Evolutionary conservation across 2,888 invertebrate species (phyloP).

Genomic region (Seira sanloemensis): DNA sequence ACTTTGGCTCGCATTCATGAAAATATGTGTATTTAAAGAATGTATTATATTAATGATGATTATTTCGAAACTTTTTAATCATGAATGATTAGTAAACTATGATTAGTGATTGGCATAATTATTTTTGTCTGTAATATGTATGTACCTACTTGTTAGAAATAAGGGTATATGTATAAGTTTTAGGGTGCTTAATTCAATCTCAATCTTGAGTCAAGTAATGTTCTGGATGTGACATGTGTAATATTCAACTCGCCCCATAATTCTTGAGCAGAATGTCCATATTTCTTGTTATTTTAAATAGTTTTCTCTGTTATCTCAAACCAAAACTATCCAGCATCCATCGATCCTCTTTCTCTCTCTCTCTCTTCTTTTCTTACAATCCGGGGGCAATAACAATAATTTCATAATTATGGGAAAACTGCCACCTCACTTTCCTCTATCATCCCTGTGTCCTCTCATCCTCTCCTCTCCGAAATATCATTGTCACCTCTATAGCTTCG

Average conservation of each 20-base stretch:
- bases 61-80: no score
- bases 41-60: no score
- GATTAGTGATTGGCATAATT: no score
- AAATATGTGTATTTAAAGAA: no score
- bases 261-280: not conserved
- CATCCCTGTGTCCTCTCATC: slow-evolving; percentile 24
- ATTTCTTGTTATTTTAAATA: not conserved
- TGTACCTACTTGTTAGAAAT: no score
- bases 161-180: no score
- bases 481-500: slow-evolving; percentile 20
- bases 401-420: slow-evolving; percentile 47
- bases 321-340: not conserved
- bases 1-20: no score
- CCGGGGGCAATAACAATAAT: not conserved
- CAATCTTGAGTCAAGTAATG: no score
- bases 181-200: no score
- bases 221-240: not conserved
- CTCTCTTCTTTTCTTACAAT: not conserved
- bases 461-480: slow-evolving; percentile 18
- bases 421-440: slow-evolving; percentile 38
- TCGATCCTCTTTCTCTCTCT: no score
- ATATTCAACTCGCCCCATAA: not conserved
- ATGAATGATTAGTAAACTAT: no score
- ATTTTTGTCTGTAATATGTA: no score
- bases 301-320: not conserved